A percentile compares a stretch with the other conserved stretches of the same genome.
Evolutionary conservation across 2,113 vertebrate genomes (phyloP).

Genomic region (Prunella himalayana): DNA sequence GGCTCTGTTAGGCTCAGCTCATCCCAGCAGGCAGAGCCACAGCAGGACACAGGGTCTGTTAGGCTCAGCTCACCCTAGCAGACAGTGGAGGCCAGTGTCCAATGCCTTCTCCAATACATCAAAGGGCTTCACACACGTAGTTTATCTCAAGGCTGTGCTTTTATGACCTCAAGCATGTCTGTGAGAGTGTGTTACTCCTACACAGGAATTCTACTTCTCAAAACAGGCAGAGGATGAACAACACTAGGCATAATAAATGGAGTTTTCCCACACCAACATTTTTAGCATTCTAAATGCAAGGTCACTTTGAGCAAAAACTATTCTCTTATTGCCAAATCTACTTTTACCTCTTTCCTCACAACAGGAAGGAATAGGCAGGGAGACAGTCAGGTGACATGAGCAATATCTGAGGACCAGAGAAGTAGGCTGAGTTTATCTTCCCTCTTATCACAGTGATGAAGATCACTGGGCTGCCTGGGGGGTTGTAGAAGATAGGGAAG

Average conservation of each 20-base stretch:
- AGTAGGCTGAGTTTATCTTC: background rate
- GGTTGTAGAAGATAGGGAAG: background rate
- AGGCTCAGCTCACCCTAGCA: background rate
- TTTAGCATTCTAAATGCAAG: background rate
- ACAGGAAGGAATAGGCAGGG: background rate
- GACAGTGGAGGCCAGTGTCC: background rate
- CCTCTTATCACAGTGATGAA: background rate
- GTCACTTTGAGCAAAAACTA: background rate
- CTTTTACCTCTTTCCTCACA: background rate
- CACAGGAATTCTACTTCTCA: background rate
- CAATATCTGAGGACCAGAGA: background rate
- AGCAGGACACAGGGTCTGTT: background rate
- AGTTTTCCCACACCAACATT: background rate
- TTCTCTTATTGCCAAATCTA: background rate
- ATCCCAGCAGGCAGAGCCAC: background rate
- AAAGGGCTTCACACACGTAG: accelerated
- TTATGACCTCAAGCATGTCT: background rate
- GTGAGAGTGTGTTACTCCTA: background rate
- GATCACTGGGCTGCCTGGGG: background rate
- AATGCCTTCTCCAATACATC: background rate
- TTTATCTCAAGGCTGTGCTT: background rate
- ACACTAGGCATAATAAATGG: background rate
- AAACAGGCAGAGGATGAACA: background rate
- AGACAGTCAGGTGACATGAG: background rate
- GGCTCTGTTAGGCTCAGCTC: background rate